Base-by-base conservation (phyloP, 2,797 vertebrate genomes). In the Catostomus latipinnis region DNA sequence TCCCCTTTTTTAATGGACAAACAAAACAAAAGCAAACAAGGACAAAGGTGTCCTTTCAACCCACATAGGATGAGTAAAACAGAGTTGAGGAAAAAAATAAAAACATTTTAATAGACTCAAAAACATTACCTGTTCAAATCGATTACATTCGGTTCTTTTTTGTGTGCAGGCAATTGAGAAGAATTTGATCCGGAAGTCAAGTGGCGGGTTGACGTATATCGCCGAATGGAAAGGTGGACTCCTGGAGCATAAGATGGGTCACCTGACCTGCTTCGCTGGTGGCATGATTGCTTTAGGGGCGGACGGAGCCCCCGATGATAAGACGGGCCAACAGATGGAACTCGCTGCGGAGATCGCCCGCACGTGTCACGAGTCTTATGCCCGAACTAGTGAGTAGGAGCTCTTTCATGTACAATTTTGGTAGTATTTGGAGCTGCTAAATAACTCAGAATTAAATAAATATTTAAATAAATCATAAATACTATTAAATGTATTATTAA, bases 181-280 rank as follows among this genome's bases (percentile, higher is more conserved):
- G 48, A 97, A 95, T 89, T 93, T 99, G 88, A 96, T 99, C 83
- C 94, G 97, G 57, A 97, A 95, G 88, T 99, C 98, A 0, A 96
- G 94, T 0, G 83, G 92, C 0, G 98, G 98, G 1, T 93, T 99
- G 81, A 98, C 94, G 0, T 99, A 99, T 91, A 98, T 99, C 0
- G 98, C 97, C 0, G 98, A 99, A 90, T 99, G 98, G 98, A 99
- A 99, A 88, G 97, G 97, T 0, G 98, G 98, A 0, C 94, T 98
- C 6, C 93, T 99, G 18, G 98, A 99, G 63, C 97, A 99, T 77
- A 99, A 99, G 92, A 99, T 99, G 98, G 98, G 98, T 12, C 98
- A 99, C 86, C 93, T 99, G 86, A 98, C 98, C 4, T 99, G 98
- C 84, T 99, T 99, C 50, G 96, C 98, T 0, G 98, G 98, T 0